phyloP scores from a whole-genome alignment of 64 coral and sea anemone genomes.

The Stichodactyla helianthus region DNA sequence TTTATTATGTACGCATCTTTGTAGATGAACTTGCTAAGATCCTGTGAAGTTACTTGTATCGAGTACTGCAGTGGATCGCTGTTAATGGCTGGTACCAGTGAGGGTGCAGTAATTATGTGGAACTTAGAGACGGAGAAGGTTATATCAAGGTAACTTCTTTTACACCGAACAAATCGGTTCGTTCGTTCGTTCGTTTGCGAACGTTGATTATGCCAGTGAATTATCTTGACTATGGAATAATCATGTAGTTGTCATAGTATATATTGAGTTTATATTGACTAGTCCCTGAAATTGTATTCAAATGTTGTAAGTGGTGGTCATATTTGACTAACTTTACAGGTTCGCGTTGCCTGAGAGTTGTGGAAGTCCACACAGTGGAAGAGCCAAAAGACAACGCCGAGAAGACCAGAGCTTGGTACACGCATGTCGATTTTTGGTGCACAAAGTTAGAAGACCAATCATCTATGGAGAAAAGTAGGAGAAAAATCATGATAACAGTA shows the following conservation, averaged over 20 bases:
- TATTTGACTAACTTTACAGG: constrained; percentile 14
- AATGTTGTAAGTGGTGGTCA: not conserved
- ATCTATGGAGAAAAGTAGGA: constrained; percentile 74
- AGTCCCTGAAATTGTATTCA: no score
- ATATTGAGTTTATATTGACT: not conserved
- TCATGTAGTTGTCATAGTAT: not conserved
- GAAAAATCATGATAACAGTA: no score
- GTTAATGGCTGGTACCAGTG: constrained; percentile 71
- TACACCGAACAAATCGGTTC: not conserved
- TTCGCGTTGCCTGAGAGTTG: constrained; percentile 37
- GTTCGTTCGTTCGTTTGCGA: not conserved
- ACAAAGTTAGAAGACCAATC: constrained; percentile 73
- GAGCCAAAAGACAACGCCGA: constrained; percentile 39
- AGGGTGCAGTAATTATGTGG: constrained; percentile 75
- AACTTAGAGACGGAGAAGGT: constrained; percentile 69
- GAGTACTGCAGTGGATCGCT: constrained; percentile 52
- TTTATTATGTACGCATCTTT: not conserved
- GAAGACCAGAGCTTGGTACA: constrained; percentile 57
- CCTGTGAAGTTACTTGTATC: constrained; percentile 83
- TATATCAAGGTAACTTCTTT: constrained; percentile 49
- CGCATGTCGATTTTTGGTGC: constrained; percentile 53
- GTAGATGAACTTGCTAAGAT: constrained; percentile 40
- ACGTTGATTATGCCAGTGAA: no score
- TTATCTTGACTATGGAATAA: no score
- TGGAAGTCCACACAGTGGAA: constrained; percentile 40